Evolutionary conservation across 2,113 vertebrate species (phyloP).

Genomic region (Tyrannus savana): DNA sequence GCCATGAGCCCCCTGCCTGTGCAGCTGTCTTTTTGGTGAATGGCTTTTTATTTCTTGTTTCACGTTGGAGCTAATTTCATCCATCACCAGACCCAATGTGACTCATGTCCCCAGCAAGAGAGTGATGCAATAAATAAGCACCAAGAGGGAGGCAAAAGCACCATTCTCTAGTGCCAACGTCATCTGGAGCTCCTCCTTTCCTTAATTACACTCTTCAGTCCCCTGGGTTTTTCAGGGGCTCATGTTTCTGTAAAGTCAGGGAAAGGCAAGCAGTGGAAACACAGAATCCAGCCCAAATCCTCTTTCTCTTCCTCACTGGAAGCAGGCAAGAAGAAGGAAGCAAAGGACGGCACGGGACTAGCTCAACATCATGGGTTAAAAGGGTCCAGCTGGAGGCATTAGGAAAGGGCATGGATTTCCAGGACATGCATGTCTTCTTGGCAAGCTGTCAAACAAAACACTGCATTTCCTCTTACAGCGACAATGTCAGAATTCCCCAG

Average conservation of each 20-base stretch:
- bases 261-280: background rate
- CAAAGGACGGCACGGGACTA: background rate
- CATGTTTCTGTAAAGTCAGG: background rate
- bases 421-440: background rate
- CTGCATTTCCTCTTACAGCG: background rate
- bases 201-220: background rate
- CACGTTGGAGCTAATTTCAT: slow-evolving; percentile 33
- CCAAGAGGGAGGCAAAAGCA: background rate
- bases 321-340: background rate
- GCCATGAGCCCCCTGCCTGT: background rate
- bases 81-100: slow-evolving; percentile 1
- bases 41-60: background rate
- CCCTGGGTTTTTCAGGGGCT: background rate
- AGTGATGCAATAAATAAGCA: background rate
- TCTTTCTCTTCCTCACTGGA: background rate
- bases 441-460: background rate
- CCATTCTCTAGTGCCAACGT: background rate
- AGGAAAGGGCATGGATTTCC: background rate
- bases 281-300: background rate
- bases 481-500: background rate
- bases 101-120: slow-evolving; percentile 8
- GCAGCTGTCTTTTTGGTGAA: background rate
- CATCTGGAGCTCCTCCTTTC: background rate
- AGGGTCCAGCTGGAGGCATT: background rate
- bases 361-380: background rate